Percentiles rank a stretch among this genome's conserved stretches.
Evolutionary conservation across 2,888 invertebrate species (phyloP).

Genomic region (Leptopterna dolabrata): DNA sequence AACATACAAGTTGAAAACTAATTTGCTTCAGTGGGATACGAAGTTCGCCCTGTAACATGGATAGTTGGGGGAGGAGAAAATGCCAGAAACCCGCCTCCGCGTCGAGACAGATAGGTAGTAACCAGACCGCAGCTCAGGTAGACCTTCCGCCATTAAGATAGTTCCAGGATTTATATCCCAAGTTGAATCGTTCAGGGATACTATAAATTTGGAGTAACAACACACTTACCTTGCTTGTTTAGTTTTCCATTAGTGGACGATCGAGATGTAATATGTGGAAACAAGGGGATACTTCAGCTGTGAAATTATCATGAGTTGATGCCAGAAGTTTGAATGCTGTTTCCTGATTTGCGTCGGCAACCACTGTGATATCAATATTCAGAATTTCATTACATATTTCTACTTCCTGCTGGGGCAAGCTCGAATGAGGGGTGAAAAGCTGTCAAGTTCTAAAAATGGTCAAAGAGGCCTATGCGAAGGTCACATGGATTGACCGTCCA

Average conservation of each 20-base stretch:
- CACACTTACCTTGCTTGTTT: not conserved
- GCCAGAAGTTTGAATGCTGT: too few species aligned
- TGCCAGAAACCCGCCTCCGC: not conserved
- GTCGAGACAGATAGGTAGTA: not conserved
- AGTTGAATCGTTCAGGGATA: not conserved
- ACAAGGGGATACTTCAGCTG: too few species aligned
- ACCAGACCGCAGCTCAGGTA: not conserved
- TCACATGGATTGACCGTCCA: too few species aligned
- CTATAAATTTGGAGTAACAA: not conserved
- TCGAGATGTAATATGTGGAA: not conserved
- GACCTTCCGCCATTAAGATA: not conserved
- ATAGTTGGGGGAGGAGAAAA: not conserved
- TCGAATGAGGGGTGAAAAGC: too few species aligned
- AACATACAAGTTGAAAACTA: slow-evolving; percentile 3
- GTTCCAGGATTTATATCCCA: not conserved
- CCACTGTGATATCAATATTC: too few species aligned
- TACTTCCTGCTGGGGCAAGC: too few species aligned
- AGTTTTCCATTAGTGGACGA: not conserved
- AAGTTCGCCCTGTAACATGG: not conserved
- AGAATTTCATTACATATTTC: too few species aligned
- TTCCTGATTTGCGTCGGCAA: too few species aligned
- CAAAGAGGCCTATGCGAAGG: too few species aligned
- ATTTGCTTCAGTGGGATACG: not conserved
- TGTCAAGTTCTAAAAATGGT: too few species aligned
- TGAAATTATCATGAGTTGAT: too few species aligned